Base-by-base conservation (phyloP, 2,888 invertebrate genomes). In the Laspeyria flexula region DNA sequence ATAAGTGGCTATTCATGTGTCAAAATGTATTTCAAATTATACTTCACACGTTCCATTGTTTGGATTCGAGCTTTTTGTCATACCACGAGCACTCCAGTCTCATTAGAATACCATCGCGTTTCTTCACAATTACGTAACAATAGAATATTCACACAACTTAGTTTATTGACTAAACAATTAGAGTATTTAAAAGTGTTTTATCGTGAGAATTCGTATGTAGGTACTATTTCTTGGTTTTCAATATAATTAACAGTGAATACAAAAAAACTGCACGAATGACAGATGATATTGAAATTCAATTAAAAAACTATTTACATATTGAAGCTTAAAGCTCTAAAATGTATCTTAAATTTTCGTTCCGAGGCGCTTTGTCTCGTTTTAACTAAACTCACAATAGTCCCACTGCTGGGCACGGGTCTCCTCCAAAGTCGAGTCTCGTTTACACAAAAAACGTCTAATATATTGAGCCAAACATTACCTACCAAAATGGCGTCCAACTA, bases 11-110 rank as follows among this genome's bases (percentile, higher is more conserved):
- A 65, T 69, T 71, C 51, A 67, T 42, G 13, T 45, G 64, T 64
- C 71, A 64, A 61, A 67, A 56, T 27, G 43, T 15, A 44, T 55
- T 71, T 49, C 38, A 39, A 71, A 59, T 53, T 9, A 52, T 52
- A 25, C 7, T 71, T 71, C 65, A 54, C 71, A 67, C 67, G 56
- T 47, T 39, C 49, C 31, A 71, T 71, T 68, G 68, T 68, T 42
- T 43, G 15, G 30, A 25, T 48, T 43, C 43, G 37, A 27, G 47
- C 18, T 64, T 68, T 67, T 66, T 71, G 58, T 70, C 57, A 31
- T 44, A 46, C 43, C 42, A n/a, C n/a, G n/a, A n/a, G n/a, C n/a
- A 59, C 40, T 53, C 55, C 50, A 48, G 53, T 54, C 30, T 40
- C 48, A 64, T 69, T 68, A 61, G 57, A 69, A 71, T 69, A 71